Evolutionary conservation across 1,140 invertebrate genomes (phyloP), one percentile per base, ranked within the genome.

Genomic region (Brachionus sp.): DNA sequence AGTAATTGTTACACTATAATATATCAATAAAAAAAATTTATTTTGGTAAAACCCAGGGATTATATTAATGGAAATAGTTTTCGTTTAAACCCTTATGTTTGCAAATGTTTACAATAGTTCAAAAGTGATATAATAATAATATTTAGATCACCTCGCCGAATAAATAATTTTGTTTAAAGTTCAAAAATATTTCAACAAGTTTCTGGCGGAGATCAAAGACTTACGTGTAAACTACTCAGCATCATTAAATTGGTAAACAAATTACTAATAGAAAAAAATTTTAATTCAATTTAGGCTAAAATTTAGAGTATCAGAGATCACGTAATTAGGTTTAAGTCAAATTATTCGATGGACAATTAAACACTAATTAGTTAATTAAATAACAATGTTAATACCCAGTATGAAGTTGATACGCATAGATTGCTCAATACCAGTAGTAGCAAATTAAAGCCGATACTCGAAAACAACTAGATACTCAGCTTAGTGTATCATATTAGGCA

Each of bases 331-430:
- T 57, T 57, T 7, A 57, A 57, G 50, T 23, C 50, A 57, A 57
- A 57, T 57, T 57, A 57, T 57, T 19, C 50, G 16, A 23, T 19
- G n/a, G 7, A 57, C n/a, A 70, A 70, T 70, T 70, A 19, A 37
- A n/a, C n/a, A n/a, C 35, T 70, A 70, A 70, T 70, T 70, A 70
- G 37, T 70, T 70, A 70, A 70, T 70, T 70, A 70, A 70, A 37
- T 37, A 39, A 66, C 35, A 70, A 66, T 66, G 16, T 70, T 70
- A 70, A 70, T 70, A 70, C 66, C 70, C 68, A 73, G 68, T 73
- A 73, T 73, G 68, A 73, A 73, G 68, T 73, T 73, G 68, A 73
- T 73, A 42, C 35, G 33, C 9, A 33, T 23, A 33, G 25, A 33
- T 66, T 37, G 25, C 64, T 66, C 64, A 33, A 37, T 66, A 33